Evolutionary conservation across 1,140 invertebrate species (phyloP), one percentile per base, ranked within the genome.

Genomic region (Prorops nasuta): DNA sequence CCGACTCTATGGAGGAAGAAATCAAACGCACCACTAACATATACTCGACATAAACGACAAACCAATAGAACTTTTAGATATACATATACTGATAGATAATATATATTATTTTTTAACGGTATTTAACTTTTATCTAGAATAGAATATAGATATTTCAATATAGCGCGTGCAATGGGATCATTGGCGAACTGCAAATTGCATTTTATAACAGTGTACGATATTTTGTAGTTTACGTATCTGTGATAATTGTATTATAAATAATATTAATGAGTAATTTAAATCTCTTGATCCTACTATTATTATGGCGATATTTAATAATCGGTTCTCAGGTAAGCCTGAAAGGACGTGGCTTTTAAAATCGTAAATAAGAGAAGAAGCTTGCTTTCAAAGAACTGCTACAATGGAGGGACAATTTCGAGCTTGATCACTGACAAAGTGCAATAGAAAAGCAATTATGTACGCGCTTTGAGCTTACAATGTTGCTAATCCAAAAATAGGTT

Each of bases 221-320:
- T 71, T 74, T 74, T 76, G 66, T 76, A 75, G 70, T 60, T 75
- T 74, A 74, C 65, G 66, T 74, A 74, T 75, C 74, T 77, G 74
- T 77, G 74, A 77, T 77, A 77, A 72, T 67, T 67, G 67, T 75
- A 75, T 69, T 73, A 70, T 72, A 74, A 68, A 69, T 49, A 44
- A 62, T 71, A 64, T 62, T 45, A 63, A 70, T 71, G 71, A 72
- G 64, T 72, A 72, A 74, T 59, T 71, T 74, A 75, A 71, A 69
- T 49, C 32, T 52, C n/a, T 37, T 37, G n/a, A 20, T 34, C 22
- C 21, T 14, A 14, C 51, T 58, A 24, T 48, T 22, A 31, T 49
- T 15, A n/a, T 6, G 17, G 14, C 6, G 35, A 14, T 37, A 17
- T 14, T 37, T 17, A 7, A 37, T 7, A 17, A 37, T 14, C 8